phyloP scores from a whole-genome alignment of 2,888 invertebrate species.

The Papilio protenor region DNA sequence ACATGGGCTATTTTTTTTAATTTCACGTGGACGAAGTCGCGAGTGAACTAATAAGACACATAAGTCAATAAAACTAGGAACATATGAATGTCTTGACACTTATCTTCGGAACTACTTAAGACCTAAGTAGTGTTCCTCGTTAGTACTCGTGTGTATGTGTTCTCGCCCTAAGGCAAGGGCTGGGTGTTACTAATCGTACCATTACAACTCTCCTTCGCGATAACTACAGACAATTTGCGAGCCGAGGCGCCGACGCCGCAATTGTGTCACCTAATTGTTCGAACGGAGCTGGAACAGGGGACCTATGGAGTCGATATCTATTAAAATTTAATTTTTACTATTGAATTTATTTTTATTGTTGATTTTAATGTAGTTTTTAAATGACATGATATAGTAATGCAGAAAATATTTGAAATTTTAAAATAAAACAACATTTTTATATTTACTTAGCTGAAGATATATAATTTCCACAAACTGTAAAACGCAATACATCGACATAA shows the following conservation, averaged over 20 bases:
- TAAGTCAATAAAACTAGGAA: background rate
- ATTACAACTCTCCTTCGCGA: constrained; percentile 33
- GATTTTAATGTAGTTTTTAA: too few relatives aligned
- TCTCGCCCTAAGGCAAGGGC: constrained; percentile 5
- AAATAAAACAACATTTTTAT: too few relatives aligned
- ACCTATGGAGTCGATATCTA: constrained; percentile 28
- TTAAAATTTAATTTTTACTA: background rate
- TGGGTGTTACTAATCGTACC: constrained; percentile 28
- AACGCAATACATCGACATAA: too few relatives aligned
- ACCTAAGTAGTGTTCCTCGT: constrained; percentile 9
- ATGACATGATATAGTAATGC: too few relatives aligned
- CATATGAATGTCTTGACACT: background rate
- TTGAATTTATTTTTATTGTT: too few relatives aligned
- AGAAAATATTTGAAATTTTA: too few relatives aligned
- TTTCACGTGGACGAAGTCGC: too few relatives aligned
- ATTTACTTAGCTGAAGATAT: too few relatives aligned
- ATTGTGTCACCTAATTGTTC: constrained; percentile 46
- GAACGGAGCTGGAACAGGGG: constrained; percentile 27
- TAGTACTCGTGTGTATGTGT: constrained; percentile 2
- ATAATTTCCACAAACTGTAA: too few relatives aligned
- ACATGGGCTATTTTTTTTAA: too few relatives aligned
- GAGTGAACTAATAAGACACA: too few relatives aligned
- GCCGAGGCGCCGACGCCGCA: constrained; percentile 43
- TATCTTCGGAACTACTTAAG: too few relatives aligned
- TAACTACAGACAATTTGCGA: constrained; percentile 39